Percentiles rank a stretch among this genome's conserved stretches.
Evolutionary conservation across 2,113 vertebrate genomes (phyloP).

Genomic region (Macrotus californicus): DNA sequence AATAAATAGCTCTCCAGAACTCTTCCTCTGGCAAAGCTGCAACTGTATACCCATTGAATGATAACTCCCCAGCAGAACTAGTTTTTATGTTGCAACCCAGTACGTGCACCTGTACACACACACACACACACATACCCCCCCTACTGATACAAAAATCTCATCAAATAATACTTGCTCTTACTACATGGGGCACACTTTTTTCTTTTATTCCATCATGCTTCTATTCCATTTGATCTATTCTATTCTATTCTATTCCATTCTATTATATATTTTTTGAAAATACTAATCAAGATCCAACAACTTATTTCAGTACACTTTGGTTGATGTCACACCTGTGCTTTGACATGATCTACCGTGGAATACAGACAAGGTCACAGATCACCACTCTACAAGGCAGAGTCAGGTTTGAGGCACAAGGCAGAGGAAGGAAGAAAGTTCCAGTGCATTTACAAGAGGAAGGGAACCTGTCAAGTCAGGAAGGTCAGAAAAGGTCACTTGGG

Average conservation of each 20-base stretch:
- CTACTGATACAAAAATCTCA: background rate
- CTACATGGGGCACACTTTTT: background rate
- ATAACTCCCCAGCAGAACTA: background rate
- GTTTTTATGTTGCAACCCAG: background rate
- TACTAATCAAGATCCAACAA: background rate
- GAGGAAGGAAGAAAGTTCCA: background rate
- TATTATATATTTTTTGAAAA: background rate
- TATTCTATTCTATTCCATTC: background rate
- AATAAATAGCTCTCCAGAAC: background rate
- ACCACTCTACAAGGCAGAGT: background rate
- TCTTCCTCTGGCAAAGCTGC: background rate
- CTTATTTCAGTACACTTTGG: background rate
- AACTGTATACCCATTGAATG: background rate
- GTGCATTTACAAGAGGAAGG: background rate
- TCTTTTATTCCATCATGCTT: background rate
- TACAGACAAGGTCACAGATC: background rate
- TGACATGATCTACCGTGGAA: background rate
- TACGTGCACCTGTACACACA: background rate
- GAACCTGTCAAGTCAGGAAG: background rate
- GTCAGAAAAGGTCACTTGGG: background rate
- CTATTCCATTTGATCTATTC: background rate
- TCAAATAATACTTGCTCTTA: background rate
- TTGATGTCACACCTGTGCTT: background rate
- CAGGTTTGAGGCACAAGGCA: background rate
- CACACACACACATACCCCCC: background rate